phyloP scores from a whole-genome alignment of 2,113 vertebrate species.

The Aegithalos caudatus region DNA sequence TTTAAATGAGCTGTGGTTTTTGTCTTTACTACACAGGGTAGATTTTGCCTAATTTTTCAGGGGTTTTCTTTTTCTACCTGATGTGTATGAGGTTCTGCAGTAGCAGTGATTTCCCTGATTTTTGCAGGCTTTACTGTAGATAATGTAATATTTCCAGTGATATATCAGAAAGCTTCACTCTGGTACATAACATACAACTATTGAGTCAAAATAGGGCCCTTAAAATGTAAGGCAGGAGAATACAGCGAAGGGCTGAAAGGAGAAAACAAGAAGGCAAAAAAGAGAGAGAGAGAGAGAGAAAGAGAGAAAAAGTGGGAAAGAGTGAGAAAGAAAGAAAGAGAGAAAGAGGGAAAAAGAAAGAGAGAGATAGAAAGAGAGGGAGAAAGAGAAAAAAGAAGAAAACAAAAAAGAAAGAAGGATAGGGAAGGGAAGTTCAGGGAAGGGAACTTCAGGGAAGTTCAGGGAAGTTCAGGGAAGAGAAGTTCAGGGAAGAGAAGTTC shows the following conservation, averaged over 20 bases:
- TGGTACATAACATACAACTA: neutral
- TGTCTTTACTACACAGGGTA: neutral
- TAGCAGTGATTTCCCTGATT: neutral
- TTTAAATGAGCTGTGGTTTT: fast-evolving
- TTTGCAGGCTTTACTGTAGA: neutral
- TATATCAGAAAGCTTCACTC: neutral
- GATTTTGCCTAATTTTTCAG: neutral
- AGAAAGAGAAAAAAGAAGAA: too few species aligned
- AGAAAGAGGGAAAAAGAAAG: too few species aligned
- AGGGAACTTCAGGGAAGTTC: neutral
- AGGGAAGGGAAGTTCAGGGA: too few species aligned
- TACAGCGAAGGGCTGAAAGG: neutral
- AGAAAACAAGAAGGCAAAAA: too few species aligned
- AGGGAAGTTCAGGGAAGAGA: too few species aligned
- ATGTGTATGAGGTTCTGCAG: neutral
- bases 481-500: too few species aligned
- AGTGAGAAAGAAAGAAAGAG: too few species aligned
- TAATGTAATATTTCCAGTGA: neutral
- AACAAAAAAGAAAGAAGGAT: too few species aligned
- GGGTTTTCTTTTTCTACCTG: neutral
- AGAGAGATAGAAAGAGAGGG: too few species aligned
- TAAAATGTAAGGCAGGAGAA: neutral
- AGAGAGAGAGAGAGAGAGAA: too few species aligned
- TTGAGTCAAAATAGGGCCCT: neutral
- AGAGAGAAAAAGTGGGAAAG: too few species aligned